Evolutionary conservation across 2,797 vertebrate species (phyloP).

Genomic region (Crocodylus rhombifer): DNA sequence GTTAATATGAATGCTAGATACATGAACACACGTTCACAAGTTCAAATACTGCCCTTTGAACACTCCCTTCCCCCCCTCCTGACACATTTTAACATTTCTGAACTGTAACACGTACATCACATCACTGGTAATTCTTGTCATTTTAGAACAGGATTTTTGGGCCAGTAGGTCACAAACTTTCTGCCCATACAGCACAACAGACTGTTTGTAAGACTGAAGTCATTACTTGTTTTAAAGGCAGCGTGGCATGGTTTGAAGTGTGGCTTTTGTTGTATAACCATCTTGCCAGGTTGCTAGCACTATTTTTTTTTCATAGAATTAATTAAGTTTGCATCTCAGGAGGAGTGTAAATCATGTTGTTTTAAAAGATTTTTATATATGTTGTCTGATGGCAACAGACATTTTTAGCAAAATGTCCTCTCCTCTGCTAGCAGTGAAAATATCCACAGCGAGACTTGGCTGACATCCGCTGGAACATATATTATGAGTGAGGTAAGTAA

Average conservation of each 20-base stretch:
- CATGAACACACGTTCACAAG: not conserved
- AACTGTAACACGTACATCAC: not conserved
- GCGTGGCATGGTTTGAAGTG: not conserved
- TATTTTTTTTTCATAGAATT: not conserved
- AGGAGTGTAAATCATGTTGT: not conserved
- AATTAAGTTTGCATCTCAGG: not conserved
- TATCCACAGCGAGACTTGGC: slow-evolving; percentile 12
- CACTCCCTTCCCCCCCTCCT: not conserved
- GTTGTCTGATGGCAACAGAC: slow-evolving; percentile 1
- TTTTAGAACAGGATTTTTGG: not conserved
- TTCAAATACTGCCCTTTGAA: not conserved
- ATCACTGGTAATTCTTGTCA: not conserved
- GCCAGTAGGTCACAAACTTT: not conserved
- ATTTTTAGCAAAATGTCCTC: slow-evolving; percentile 3
- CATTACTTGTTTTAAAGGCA: not conserved
- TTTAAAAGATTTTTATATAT: not conserved
- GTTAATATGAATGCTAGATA: not conserved
- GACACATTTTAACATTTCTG: not conserved
- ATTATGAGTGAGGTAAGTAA: slow-evolving; percentile 63
- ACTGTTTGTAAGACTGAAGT: not conserved
- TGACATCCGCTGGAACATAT: not conserved
- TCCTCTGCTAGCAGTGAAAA: slow-evolving; percentile 17
- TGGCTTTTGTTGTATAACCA: not conserved
- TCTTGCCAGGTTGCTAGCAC: not conserved
- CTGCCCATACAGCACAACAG: not conserved